phyloP scores from a whole-genome alignment of 2,888 invertebrate species.

The Leucophenga montana region DNA sequence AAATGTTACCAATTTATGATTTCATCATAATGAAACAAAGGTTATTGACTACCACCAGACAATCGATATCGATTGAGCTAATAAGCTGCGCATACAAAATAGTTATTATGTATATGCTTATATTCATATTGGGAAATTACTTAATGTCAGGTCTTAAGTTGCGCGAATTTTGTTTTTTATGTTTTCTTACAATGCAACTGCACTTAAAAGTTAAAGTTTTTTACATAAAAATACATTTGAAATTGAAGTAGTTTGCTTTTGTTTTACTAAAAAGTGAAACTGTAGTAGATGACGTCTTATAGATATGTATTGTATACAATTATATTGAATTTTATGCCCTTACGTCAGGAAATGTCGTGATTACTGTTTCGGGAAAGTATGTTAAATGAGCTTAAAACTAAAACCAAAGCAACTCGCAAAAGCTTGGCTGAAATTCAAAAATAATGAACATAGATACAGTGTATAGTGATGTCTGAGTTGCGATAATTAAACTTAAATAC shows the following conservation, averaged over 20 bases:
- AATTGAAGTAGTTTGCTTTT: neutral
- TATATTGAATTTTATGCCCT: conserved; percentile 8
- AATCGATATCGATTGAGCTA: neutral
- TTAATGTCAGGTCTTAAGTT: too few species aligned
- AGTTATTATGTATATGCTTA: too few species aligned
- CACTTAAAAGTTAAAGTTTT: neutral
- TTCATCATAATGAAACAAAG: conserved; percentile 11
- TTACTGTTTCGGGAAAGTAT: neutral
- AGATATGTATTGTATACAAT: neutral
- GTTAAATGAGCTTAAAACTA: neutral
- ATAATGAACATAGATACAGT: too few species aligned
- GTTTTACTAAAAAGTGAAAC: conserved; percentile 14
- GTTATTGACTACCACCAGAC: conserved; percentile 11
- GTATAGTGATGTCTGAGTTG: too few species aligned
- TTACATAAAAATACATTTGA: neutral
- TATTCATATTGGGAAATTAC: conserved; percentile 4
- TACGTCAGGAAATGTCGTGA: neutral
- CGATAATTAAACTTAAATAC: too few species aligned
- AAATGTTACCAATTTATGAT: neutral
- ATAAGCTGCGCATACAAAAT: too few species aligned
- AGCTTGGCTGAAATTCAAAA: too few species aligned
- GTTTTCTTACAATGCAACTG: neutral
- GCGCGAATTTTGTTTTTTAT: neutral
- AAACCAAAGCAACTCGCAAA: neutral
- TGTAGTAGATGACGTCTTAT: too few species aligned